Conservation (phyloP, 2,797 vertebrate genomes). For the Phrynocephalus guinanensis region DNA sequence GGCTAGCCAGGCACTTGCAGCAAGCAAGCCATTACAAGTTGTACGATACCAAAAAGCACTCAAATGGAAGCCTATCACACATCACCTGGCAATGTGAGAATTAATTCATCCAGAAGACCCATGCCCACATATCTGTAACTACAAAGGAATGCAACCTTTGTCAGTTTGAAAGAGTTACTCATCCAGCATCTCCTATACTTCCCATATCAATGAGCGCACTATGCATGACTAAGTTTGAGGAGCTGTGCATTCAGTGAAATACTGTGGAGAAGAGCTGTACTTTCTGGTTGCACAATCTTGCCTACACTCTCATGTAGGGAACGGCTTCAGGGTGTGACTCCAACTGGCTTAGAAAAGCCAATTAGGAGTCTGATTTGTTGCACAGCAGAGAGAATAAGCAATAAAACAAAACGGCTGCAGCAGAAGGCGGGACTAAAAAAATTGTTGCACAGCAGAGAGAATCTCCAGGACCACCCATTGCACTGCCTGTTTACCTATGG, state of each 20-base stretch:
- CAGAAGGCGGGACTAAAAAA: too few species aligned
- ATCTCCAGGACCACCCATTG: neutral
- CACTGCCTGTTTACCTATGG: neutral
- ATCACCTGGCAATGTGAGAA: slow-evolving; percentile 41
- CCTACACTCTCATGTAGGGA: slow-evolving; percentile 50
- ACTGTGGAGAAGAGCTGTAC: neutral
- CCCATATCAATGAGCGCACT: slow-evolving; percentile 37
- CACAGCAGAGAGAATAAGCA: neutral
- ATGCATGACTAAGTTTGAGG: neutral
- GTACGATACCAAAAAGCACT: slow-evolving; percentile 2
- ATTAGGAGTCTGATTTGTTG: slow-evolving; percentile 43
- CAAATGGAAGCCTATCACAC: neutral
- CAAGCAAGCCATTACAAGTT: slow-evolving; percentile 1
- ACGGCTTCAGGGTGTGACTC: slow-evolving; percentile 30
- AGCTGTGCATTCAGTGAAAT: neutral
- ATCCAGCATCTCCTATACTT: slow-evolving; percentile 36
- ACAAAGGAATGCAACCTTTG: slow-evolving; percentile 37
- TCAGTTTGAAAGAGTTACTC: slow-evolving; percentile 21
- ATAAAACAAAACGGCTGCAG: too few species aligned
- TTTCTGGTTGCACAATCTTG: slow-evolving; percentile 20
- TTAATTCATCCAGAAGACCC: slow-evolving; percentile 25
- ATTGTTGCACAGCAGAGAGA: slow-evolving; percentile 15
- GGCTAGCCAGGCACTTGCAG: neutral
- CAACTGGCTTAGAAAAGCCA: slow-evolving; percentile 50
- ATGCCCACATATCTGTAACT: slow-evolving; percentile 53